A percentile compares a stretch with the other conserved stretches of the same genome.
Evolutionary conservation across 2,113 vertebrate genomes (phyloP).

Genomic region (Nibea albiflora): DNA sequence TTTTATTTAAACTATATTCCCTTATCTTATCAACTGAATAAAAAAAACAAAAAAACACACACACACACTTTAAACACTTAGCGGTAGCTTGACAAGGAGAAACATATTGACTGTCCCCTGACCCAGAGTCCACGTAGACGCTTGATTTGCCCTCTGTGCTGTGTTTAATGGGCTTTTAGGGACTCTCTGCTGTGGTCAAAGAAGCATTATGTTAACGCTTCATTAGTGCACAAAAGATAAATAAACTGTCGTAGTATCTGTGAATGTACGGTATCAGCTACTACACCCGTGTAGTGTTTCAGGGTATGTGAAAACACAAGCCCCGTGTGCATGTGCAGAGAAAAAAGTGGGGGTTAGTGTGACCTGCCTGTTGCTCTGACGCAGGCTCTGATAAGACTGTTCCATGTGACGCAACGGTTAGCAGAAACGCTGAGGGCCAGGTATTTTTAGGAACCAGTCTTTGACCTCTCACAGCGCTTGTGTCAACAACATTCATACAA

Average conservation of each 20-base stretch:
- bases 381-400: slow-evolving; percentile 77
- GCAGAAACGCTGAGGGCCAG: slow-evolving; percentile 65
- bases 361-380: slow-evolving; percentile 73
- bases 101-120: slow-evolving; percentile 35
- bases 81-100: slow-evolving; percentile 36
- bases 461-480: slow-evolving; percentile 69
- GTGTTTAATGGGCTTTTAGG: slow-evolving; percentile 45
- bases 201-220: slow-evolving; percentile 23
- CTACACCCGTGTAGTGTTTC: slow-evolving; percentile 38
- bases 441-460: slow-evolving; percentile 80
- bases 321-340: slow-evolving; percentile 48
- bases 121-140: slow-evolving; percentile 13
- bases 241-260: slow-evolving; percentile 9
- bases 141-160: slow-evolving; percentile 26
- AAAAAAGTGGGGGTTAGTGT: slow-evolving; percentile 46
- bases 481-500: slow-evolving; percentile 64
- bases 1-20: slow-evolving; percentile 29
- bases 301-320: slow-evolving; percentile 35
- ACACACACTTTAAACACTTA: slow-evolving; percentile 38
- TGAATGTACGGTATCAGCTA: slow-evolving; percentile 15
- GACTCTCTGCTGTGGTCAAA: slow-evolving; percentile 26
- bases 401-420: slow-evolving; percentile 75
- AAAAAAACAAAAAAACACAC: slow-evolving; percentile 21
- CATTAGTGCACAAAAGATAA: slow-evolving; percentile 30
- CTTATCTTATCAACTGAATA: slow-evolving; percentile 61